Conservation (phyloP, 2,113 vertebrate genomes). For the Rhinopomastus cyanomelas region DNA sequence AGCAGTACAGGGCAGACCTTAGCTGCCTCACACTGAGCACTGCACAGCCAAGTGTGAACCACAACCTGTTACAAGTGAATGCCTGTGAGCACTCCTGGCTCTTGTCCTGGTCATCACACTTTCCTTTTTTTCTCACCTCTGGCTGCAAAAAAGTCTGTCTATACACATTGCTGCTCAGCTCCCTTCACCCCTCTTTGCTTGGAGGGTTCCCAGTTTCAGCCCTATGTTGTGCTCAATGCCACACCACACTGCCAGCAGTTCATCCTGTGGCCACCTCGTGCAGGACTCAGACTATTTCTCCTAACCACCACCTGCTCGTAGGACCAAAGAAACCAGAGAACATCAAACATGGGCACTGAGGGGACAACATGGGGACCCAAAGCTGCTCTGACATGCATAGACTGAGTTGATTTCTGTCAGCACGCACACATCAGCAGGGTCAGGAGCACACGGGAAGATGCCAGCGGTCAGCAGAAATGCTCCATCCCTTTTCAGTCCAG, state of each 20-base stretch:
- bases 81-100: accelerated
- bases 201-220: not conserved
- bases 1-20: not conserved
- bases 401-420: not conserved
- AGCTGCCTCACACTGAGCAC: not conserved
- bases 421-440: accelerated
- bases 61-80: not conserved
- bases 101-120: accelerated
- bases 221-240: accelerated
- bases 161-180: not conserved
- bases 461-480: not conserved
- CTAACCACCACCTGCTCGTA: not conserved
- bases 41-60: not conserved
- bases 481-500: not conserved
- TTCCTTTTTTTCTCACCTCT: not conserved
- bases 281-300: not conserved
- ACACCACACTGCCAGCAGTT: accelerated
- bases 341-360: not conserved
- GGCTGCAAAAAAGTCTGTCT: not conserved
- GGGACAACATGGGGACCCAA: not conserved
- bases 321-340: not conserved
- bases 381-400: not conserved
- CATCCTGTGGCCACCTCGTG: not conserved
- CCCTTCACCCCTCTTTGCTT: not conserved
- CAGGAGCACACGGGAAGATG: not conserved